These are phyloP conservation scores for Patella vulgata DNA, from an alignment of 1,140 invertebrate species.

Conservation along the genomic window DNA sequence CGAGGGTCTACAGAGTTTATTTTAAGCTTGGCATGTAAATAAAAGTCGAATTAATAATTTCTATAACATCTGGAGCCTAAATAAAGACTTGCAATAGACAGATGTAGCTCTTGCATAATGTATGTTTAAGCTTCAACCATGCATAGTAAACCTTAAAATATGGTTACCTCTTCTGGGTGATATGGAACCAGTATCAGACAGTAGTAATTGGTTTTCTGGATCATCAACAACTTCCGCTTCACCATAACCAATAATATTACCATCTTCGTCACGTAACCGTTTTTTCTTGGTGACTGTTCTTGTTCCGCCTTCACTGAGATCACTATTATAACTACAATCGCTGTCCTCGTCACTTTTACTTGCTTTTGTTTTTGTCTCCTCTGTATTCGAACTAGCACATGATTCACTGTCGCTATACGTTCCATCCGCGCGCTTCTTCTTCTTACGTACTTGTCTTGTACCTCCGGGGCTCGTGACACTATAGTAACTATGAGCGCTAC, in stretches of 20 bases:
- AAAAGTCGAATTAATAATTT: too few relatives aligned
- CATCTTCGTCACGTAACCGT: conserved; percentile 45
- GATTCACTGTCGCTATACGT: conserved; percentile 35
- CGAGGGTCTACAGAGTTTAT: too few relatives aligned
- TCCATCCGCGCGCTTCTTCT: conserved; percentile 33
- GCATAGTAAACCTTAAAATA: too few relatives aligned
- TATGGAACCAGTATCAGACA: too few relatives aligned
- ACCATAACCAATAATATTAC: conserved; percentile 53
- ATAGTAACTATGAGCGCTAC: conserved; percentile 40
- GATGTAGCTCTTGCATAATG: too few relatives aligned
- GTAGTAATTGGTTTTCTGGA: too few relatives aligned
- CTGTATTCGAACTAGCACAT: conserved; percentile 9
- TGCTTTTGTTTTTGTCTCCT: conserved; percentile 10
- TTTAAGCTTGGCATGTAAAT: too few relatives aligned
- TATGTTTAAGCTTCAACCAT: too few relatives aligned
- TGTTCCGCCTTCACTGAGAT: conserved; percentile 53
- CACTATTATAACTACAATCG: conserved; percentile 53
- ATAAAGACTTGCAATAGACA: too few relatives aligned
- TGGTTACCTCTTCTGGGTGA: too few relatives aligned
- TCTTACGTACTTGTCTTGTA: conserved; percentile 41
- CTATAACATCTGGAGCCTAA: too few relatives aligned
- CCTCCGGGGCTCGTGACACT: conserved; percentile 49
- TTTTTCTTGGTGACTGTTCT: conserved; percentile 34
- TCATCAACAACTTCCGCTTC: conserved; percentile 25
- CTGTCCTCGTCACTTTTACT: conserved; percentile 27